phyloP scores from a whole-genome alignment of 1,140 invertebrate species.

The Lamellibrachia luymesi region DNA sequence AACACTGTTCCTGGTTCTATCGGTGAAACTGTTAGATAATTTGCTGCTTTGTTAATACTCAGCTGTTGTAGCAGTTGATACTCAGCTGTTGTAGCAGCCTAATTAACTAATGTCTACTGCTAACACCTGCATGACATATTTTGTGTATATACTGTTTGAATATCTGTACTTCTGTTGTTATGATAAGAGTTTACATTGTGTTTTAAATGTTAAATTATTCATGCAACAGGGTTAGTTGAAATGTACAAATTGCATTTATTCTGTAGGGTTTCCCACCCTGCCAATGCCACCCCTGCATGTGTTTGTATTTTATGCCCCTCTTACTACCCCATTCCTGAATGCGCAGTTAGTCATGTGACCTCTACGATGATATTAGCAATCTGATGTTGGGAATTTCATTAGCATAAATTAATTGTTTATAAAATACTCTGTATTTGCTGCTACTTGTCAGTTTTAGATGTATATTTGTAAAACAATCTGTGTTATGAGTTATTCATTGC shows the following conservation, averaged over 20 bases:
- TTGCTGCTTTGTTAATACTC: not conserved
- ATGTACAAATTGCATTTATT: not conserved
- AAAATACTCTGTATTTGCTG: not conserved
- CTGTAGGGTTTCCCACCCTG: not conserved
- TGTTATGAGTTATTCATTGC: not conserved
- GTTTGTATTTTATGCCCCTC: too few species aligned
- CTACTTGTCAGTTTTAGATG: not conserved
- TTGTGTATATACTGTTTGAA: not conserved
- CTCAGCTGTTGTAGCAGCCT: not conserved
- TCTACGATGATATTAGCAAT: not conserved
- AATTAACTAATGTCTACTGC: not conserved
- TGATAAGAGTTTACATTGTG: not conserved
- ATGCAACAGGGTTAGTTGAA: not conserved
- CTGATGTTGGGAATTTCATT: not conserved
- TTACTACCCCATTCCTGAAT: not conserved
- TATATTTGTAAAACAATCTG: not conserved
- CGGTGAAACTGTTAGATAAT: not conserved
- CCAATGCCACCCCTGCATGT: not conserved
- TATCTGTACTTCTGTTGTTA: not conserved
- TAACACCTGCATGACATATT: not conserved
- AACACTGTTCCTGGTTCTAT: not conserved
- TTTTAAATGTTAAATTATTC: slow-evolving; percentile 2
- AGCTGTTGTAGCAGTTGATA: not conserved
- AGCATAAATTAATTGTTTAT: not conserved
- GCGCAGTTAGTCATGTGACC: not conserved